A percentile compares a stretch with the other conserved stretches of the same genome.
Evolutionary conservation across 2,797 vertebrate species (phyloP).

Genomic region (Zenarchopterus dispar): DNA sequence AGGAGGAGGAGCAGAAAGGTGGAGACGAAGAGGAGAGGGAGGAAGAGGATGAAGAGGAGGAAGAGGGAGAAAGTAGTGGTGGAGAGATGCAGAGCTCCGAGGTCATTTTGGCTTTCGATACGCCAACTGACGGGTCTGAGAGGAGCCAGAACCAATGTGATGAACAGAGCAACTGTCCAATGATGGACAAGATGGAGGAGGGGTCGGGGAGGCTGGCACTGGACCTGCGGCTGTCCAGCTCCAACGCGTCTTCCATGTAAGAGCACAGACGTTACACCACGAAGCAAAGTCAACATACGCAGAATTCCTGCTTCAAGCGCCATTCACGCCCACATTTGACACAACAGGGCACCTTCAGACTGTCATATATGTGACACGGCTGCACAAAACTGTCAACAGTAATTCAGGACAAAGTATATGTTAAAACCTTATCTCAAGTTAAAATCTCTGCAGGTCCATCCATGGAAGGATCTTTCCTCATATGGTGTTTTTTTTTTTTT

Average conservation of each 20-base stretch:
- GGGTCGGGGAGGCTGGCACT: conserved; percentile 89
- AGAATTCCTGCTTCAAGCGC: no score
- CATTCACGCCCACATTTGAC: no score
- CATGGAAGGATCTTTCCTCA: no score
- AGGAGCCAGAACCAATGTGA: conserved; percentile 54
- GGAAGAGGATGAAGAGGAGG: conserved; percentile 77
- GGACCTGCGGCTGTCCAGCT: conserved; percentile 92
- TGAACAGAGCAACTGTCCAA: conserved; percentile 50
- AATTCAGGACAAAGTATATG: no score
- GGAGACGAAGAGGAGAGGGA: conserved; percentile 79
- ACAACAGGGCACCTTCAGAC: no score
- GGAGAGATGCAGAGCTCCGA: conserved; percentile 88
- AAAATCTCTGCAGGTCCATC: no score
- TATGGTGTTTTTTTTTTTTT: no score
- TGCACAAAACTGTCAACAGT: no score
- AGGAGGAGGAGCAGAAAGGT: conserved; percentile 76
- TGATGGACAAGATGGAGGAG: conserved; percentile 85
- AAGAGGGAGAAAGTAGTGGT: conserved; percentile 83
- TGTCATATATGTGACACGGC: no score
- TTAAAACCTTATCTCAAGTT: no score
- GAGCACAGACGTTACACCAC: conserved; percentile 34
- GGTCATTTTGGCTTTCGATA: conserved; percentile 87
- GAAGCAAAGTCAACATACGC: no score
- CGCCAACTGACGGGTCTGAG: conserved; percentile 58
- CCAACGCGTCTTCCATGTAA: conserved; percentile 95